A percentile compares a stretch with the other conserved stretches of the same genome.
These are phyloP conservation scores for Drosophila biarmipes DNA, from an alignment of 1,140 invertebrate genomes.

Conservation along the genomic window DNA sequence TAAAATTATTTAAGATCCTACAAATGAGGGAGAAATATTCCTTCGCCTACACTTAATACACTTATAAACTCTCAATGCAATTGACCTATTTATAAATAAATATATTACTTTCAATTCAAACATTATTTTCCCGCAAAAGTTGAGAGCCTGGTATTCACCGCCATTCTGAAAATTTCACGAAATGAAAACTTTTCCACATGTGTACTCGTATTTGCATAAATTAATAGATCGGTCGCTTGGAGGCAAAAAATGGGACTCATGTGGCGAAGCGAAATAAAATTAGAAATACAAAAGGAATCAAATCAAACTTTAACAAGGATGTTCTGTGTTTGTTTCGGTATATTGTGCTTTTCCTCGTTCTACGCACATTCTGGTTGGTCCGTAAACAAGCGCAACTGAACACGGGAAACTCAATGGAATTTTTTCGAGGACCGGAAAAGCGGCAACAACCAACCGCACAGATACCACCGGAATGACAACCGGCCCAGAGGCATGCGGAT, in stretches of 20 bases:
- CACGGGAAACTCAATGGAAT: constrained; percentile 27
- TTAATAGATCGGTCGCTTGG: constrained; percentile 39
- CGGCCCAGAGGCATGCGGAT: constrained; percentile 51
- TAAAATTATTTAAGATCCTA: too few relatives aligned
- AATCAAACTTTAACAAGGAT: constrained; percentile 47
- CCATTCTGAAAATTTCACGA: constrained; percentile 17
- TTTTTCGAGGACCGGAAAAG: constrained; percentile 24
- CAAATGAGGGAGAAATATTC: too few relatives aligned
- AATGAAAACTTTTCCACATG: constrained; percentile 22
- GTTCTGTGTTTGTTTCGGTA: constrained; percentile 6
- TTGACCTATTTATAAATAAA: background rate
- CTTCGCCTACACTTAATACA: too few relatives aligned
- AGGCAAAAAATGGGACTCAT: constrained; percentile 22
- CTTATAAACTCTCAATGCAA: background rate
- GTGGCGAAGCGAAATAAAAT: constrained; percentile 20
- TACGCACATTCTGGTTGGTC: constrained; percentile 26
- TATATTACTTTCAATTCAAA: background rate
- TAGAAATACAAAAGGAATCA: constrained; percentile 22
- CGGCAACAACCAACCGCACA: constrained; percentile 21
- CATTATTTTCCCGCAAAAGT: background rate
- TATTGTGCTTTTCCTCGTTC: constrained; percentile 16
- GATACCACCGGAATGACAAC: constrained; percentile 26
- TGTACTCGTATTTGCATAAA: constrained; percentile 27
- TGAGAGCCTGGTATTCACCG: background rate
- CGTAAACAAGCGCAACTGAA: constrained; percentile 58